Evolutionary conservation across 2,888 invertebrate genomes (phyloP).

Genomic region (Aleiodes alternator): DNA sequence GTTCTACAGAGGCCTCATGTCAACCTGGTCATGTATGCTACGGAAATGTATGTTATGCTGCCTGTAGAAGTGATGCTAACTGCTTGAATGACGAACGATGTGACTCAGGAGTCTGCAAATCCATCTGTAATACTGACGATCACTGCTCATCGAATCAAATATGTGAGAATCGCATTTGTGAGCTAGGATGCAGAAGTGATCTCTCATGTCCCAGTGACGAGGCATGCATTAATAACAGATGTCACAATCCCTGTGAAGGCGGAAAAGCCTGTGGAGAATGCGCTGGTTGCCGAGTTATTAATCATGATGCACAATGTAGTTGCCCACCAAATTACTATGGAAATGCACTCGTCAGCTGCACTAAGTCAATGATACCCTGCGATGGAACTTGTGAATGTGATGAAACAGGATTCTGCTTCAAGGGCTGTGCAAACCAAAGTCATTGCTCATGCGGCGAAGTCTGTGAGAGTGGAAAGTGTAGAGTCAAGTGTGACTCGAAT

Average conservation of each 20-base stretch:
- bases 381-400: constrained; percentile 88
- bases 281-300: constrained; percentile 87
- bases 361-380: constrained; percentile 83
- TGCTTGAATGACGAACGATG: constrained; percentile 92
- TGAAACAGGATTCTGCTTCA: constrained; percentile 87
- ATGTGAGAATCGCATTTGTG: constrained; percentile 90
- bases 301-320: constrained; percentile 91
- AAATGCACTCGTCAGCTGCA: constrained; percentile 88
- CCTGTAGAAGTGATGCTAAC: constrained; percentile 87
- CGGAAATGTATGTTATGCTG: constrained; percentile 85
- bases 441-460: constrained; percentile 90
- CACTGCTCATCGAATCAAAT: constrained; percentile 89
- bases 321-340: constrained; percentile 89
- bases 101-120: constrained; percentile 87
- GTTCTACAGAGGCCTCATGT: constrained; percentile 83
- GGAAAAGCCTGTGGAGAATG: constrained; percentile 88
- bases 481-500: constrained; percentile 82
- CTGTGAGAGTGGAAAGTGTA: constrained; percentile 85
- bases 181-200: constrained; percentile 91
- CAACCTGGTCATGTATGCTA: constrained; percentile 84
- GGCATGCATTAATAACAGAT: constrained; percentile 89
- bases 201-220: constrained; percentile 84
- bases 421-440: constrained; percentile 80
- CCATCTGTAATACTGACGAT: constrained; percentile 90
- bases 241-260: constrained; percentile 88